These are phyloP conservation scores for Picathartes gymnocephalus DNA, from an alignment of 2,113 vertebrate species.

Conservation along the genomic window DNA sequence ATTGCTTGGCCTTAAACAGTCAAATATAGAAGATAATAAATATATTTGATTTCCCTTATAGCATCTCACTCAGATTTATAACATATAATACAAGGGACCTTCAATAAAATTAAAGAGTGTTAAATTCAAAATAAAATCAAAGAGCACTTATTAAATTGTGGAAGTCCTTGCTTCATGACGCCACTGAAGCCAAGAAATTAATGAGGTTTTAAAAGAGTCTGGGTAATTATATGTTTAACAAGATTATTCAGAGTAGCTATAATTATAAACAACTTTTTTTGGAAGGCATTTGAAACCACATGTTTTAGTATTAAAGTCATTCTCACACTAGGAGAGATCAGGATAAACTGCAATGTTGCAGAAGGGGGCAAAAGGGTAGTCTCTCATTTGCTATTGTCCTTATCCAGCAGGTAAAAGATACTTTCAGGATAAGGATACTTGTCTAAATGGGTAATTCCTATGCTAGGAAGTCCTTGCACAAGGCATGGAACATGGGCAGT, in stretches of 20 bases:
- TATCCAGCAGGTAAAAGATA: background rate
- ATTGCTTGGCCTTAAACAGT: background rate
- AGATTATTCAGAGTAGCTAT: constrained; percentile 25
- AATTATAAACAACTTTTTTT: constrained; percentile 39
- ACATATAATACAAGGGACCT: background rate
- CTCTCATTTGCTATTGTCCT: background rate
- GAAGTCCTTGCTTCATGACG: background rate
- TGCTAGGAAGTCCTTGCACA: background rate
- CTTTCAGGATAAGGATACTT: background rate
- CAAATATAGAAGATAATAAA: background rate
- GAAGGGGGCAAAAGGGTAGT: background rate
- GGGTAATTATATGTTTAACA: constrained; percentile 47
- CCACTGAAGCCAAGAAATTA: constrained; percentile 26
- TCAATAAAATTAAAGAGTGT: constrained; percentile 37
- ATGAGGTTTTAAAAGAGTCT: constrained; percentile 28
- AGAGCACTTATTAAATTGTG: constrained; percentile 5
- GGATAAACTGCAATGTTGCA: background rate
- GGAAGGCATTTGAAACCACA: constrained; percentile 31
- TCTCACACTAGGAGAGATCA: background rate
- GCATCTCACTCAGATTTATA: background rate
- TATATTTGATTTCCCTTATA: background rate
- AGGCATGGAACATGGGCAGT: background rate
- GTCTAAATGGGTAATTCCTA: background rate
- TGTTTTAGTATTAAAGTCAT: constrained; percentile 12
- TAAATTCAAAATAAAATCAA: constrained; percentile 43